A percentile compares a stretch with the other conserved stretches of the same genome.
Conservation (phyloP, 64 coral and sea anemone species). For the Pocillopora verrucosa region DNA sequence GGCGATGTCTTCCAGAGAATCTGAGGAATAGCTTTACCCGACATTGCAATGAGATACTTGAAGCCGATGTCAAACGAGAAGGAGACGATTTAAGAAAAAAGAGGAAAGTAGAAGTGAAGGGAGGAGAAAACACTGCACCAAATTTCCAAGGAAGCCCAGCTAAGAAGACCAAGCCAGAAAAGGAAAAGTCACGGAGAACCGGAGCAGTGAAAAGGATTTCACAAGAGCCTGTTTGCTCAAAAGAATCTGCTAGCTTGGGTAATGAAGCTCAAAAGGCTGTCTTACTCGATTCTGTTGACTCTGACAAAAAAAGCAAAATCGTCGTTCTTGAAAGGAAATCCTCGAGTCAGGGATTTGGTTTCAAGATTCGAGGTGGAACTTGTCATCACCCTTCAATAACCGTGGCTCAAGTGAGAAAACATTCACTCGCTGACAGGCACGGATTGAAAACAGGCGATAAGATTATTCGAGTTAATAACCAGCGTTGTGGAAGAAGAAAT, state of each 20-base stretch:
- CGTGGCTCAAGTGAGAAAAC: constrained; percentile 44
- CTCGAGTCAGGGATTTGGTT: constrained; percentile 46
- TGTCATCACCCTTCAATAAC: constrained; percentile 26
- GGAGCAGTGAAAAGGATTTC: not conserved
- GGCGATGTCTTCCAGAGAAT: constrained; percentile 47
- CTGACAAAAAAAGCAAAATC: constrained; percentile 1
- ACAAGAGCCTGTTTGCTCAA: not conserved
- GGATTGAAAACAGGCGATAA: constrained; percentile 48
- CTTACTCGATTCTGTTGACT: not conserved
- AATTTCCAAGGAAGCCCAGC: constrained; percentile 35
- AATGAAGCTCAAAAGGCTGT: not conserved
- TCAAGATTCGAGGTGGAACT: constrained; percentile 43
- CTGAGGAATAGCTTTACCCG: constrained; percentile 56
- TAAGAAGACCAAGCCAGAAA: constrained; percentile 1
- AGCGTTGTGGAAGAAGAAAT: constrained; percentile 28
- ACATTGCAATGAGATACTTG: constrained; percentile 47
- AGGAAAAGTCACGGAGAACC: not conserved
- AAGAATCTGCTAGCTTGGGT: not conserved
- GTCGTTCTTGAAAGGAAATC: constrained; percentile 60
- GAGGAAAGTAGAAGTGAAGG: not conserved
- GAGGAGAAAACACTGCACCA: not conserved
- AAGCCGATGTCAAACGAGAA: not conserved
- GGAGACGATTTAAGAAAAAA: constrained; percentile 7
- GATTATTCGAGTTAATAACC: constrained; percentile 59
- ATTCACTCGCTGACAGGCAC: constrained; percentile 46